Percentiles rank a stretch among this genome's conserved stretches.
Conservation (phyloP, 2,888 invertebrate species). For the Stegophylla sp. region DNA sequence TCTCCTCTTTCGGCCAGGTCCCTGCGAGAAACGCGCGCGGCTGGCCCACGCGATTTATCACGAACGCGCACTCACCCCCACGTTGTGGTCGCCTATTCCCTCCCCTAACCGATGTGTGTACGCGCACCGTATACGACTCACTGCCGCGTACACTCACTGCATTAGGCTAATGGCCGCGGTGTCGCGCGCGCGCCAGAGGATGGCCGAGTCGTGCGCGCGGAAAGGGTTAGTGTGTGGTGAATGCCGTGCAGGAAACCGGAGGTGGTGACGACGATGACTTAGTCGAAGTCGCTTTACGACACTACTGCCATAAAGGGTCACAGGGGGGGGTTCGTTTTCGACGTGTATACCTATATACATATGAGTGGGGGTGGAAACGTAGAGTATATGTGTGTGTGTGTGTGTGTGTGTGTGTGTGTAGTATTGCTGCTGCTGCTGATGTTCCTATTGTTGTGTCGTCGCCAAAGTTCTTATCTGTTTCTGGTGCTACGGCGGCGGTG, state of each 20-base stretch:
- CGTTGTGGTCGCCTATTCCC: neutral
- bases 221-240: conserved; percentile 28
- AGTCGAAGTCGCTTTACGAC: conserved; percentile 6
- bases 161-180: conserved; percentile 50
- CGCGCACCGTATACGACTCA: neutral
- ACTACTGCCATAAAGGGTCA: neutral
- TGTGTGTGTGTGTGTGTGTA: neutral
- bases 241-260: conserved; percentile 29
- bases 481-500: neutral
- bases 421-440: conserved; percentile 8
- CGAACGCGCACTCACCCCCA: neutral
- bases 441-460: conserved; percentile 44
- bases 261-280: conserved; percentile 15
- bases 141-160: conserved; percentile 24
- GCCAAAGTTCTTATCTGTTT: conserved; percentile 57
- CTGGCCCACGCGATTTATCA: conserved; percentile 23
- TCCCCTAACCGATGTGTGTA: neutral
- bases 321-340: neutral
- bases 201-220: neutral
- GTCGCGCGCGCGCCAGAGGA: conserved; percentile 10
- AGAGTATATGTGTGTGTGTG: neutral
- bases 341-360: too few relatives aligned
- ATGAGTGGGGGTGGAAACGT: neutral
- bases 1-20: neutral
- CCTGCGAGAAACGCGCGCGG: neutral